phyloP scores from a whole-genome alignment of 2,888 invertebrate genomes.

The Drosophila mettleri region DNA sequence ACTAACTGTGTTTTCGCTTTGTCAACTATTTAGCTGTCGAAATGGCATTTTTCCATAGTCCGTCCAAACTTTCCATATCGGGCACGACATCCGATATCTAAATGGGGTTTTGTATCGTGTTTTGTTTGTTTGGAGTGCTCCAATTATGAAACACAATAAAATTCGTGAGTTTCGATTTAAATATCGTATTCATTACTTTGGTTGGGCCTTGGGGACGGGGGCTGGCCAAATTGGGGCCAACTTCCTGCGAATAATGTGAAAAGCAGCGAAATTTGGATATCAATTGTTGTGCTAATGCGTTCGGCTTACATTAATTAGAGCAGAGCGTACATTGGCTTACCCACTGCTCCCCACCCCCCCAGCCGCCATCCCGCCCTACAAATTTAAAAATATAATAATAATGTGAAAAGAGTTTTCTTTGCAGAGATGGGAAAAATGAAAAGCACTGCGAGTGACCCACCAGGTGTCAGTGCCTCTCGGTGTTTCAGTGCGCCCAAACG shows the following conservation, averaged over 20 bases:
- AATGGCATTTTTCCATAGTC: neutral
- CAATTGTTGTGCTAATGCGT: conserved; percentile 47
- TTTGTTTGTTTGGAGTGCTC: conserved; percentile 31
- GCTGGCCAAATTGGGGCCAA: conserved; percentile 1
- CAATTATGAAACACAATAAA: conserved; percentile 38
- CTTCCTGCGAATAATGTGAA: conserved; percentile 30
- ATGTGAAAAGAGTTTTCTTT: conserved; percentile 12
- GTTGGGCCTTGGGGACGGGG: neutral
- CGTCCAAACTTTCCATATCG: conserved; percentile 1
- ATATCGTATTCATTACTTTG: conserved; percentile 13
- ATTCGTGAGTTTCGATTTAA: conserved; percentile 1
- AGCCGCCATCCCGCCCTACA: too few relatives aligned
- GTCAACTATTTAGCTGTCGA: neutral
- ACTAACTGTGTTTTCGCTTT: neutral
- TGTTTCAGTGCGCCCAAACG: conserved; percentile 26
- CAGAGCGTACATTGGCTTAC: conserved; percentile 47
- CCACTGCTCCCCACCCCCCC: too few relatives aligned
- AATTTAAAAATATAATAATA: neutral
- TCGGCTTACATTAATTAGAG: conserved; percentile 57
- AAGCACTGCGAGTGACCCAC: neutral
- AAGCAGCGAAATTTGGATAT: conserved; percentile 18
- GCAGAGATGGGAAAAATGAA: neutral
- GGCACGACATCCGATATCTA: neutral
- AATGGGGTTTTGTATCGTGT: neutral
- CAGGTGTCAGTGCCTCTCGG: conserved; percentile 30